Evolutionary conservation across 2,797 vertebrate species (phyloP).

Genomic region (Pempheris klunzingeri): DNA sequence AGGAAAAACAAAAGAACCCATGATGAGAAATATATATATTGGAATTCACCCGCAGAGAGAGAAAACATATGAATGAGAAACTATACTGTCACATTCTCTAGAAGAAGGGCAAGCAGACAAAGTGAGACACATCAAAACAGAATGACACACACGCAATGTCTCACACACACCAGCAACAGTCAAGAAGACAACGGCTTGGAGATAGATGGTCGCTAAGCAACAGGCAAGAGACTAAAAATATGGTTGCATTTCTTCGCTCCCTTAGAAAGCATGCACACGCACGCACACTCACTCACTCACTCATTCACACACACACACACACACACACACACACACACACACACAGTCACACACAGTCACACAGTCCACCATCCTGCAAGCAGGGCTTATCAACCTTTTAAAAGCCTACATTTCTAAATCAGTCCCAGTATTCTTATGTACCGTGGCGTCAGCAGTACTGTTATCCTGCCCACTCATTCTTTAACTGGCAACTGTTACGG

Average conservation of each 20-base stretch:
- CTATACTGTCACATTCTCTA: constrained; percentile 19
- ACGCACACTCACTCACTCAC: not conserved
- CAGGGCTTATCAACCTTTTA: constrained; percentile 61
- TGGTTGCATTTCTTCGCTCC: constrained; percentile 66
- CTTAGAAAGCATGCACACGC: constrained; percentile 33
- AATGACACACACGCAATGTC: constrained; percentile 25
- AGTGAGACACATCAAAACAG: constrained; percentile 45
- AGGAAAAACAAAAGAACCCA: constrained; percentile 8
- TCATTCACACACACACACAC: constrained; percentile 19
- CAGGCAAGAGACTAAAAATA: constrained; percentile 84
- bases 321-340: constrained; percentile 23
- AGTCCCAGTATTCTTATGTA: constrained; percentile 42
- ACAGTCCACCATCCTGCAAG: constrained; percentile 27
- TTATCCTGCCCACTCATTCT: constrained; percentile 56
- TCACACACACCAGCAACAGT: constrained; percentile 59
- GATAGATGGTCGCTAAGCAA: constrained; percentile 85
- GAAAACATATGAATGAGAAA: constrained; percentile 29
- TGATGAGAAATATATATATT: not conserved
- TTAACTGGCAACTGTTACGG: constrained; percentile 36
- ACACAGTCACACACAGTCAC: constrained; percentile 16
- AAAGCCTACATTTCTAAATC: constrained; percentile 65
- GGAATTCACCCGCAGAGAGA: constrained; percentile 11
- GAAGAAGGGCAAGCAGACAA: constrained; percentile 28
- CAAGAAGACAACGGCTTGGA: constrained; percentile 77
- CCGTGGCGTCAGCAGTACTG: constrained; percentile 59